Evolutionary conservation across 2,888 invertebrate genomes (phyloP), one percentile per base, ranked within the genome.

Genomic region (Tinea trinotella): DNA sequence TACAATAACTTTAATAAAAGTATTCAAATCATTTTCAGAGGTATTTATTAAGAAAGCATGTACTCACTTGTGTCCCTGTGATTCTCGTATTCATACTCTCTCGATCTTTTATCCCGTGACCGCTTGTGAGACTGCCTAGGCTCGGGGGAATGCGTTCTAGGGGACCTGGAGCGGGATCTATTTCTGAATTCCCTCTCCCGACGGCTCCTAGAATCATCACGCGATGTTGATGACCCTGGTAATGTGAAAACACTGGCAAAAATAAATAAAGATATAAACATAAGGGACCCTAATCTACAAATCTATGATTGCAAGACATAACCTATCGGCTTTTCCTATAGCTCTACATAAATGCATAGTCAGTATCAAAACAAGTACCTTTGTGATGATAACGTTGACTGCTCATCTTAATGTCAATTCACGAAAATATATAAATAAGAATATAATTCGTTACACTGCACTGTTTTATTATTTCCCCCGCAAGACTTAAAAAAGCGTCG

Each of bases 161-260:
- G 76, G 3, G 74, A 76, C 13, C 73, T 65, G 13, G 81, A 76
- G 40, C 75, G 61, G 19, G 71, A 72, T 54, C 73, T 61, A 50
- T 74, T 68, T 53, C 54, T 55, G 64, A 59, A 57, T 12, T 64
- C 63, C 56, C 65, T 60, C 57, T 64, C 65, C 56, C 63, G 56
- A 24, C 70, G 59, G 68, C 62, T 71, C 79, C 84, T 85, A 77
- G 81, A 84, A 84, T 82, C 83, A 82, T 85, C 84, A 79, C 85
- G 81, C 77, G 85, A 82, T 84, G 85, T 83, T 82, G 84, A 77
- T 73, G 89, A 89, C 89, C 90, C 90, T 90, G 90, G 88, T 88
- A 90, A 90, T 89, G 89, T 87, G 89, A 90, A 90, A 90, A 90
- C 90, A 90, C 90, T 90, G 90, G 90, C 90, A 90, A 90, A 89